Conservation (phyloP, 2,113 vertebrate species). For the Colistium nudipinnis region DNA sequence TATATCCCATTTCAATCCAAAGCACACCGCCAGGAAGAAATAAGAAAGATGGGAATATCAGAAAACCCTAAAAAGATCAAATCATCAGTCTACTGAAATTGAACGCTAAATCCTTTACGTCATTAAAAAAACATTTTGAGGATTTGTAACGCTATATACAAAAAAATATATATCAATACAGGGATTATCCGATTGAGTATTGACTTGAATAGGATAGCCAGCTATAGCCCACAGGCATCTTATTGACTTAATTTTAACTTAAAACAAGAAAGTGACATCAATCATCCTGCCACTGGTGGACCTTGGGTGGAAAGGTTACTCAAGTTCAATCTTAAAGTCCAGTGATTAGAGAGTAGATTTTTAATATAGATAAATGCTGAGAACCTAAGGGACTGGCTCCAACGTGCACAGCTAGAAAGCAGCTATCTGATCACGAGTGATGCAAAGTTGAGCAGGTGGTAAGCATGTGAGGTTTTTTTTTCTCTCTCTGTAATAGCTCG, state of each 20-base stretch:
- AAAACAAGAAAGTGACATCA: not conserved
- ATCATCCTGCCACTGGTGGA: too few relatives aligned
- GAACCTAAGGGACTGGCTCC: conserved; percentile 2
- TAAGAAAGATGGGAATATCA: too few relatives aligned
- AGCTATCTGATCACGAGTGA: not conserved
- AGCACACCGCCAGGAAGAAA: too few relatives aligned
- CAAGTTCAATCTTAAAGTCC: conserved; percentile 1
- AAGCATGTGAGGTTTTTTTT: conserved; percentile 2
- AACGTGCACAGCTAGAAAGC: not conserved
- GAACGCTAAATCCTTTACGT: too few relatives aligned
- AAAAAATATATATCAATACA: too few relatives aligned
- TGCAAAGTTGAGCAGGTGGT: not conserved
- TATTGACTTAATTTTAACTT: not conserved
- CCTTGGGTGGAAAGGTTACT: conserved; percentile 3
- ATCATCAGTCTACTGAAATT: too few relatives aligned
- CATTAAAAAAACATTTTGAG: too few relatives aligned
- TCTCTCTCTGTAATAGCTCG: not conserved
- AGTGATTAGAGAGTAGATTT: not conserved
- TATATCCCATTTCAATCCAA: too few relatives aligned
- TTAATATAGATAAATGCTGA: conserved; percentile 31
- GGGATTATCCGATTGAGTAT: not conserved
- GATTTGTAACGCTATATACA: too few relatives aligned
- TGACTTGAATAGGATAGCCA: not conserved
- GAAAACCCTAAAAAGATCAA: too few relatives aligned
- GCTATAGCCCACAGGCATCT: not conserved